phyloP scores from a whole-genome alignment of 2,888 invertebrate species.

The Corbicula japonica region DNA sequence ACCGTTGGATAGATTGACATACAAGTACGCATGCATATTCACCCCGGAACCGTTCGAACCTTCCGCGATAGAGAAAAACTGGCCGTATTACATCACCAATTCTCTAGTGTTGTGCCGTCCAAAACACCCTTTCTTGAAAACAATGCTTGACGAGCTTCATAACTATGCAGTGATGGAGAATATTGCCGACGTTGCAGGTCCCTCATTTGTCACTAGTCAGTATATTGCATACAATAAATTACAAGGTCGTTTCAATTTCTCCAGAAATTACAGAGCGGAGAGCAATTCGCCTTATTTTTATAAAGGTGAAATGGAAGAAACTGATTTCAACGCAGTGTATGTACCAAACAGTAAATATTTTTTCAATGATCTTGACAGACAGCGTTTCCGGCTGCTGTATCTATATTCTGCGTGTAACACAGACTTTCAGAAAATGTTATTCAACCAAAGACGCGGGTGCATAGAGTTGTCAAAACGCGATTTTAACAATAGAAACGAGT shows the following conservation, averaged over 20 bases:
- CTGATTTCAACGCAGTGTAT: conserved; percentile 26
- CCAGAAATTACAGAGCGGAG: no score
- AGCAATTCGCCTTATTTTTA: no score
- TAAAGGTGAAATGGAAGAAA: conserved; percentile 29
- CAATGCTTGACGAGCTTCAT: conserved; percentile 18
- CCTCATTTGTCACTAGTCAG: conserved; percentile 26
- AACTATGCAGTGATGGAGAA: neutral
- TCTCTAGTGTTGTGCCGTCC: conserved; percentile 32
- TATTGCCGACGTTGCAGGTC: conserved; percentile 15
- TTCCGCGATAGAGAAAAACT: conserved; percentile 1
- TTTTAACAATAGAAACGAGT: no score
- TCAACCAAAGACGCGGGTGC: no score
- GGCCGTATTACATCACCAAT: conserved; percentile 24
- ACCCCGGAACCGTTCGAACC: conserved; percentile 35
- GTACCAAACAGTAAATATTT: conserved; percentile 42
- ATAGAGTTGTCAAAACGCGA: no score
- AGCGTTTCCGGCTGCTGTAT: neutral
- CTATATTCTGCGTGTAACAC: no score
- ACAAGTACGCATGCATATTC: conserved; percentile 29
- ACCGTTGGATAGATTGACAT: conserved; percentile 27
- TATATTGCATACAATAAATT: conserved; percentile 27
- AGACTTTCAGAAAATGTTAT: no score
- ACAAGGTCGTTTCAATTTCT: no score
- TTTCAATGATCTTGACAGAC: neutral
- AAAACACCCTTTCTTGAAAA: conserved; percentile 40